These are phyloP conservation scores for Sisyra terminalis DNA, from an alignment of 2,888 invertebrate species.

Conservation along the genomic window DNA sequence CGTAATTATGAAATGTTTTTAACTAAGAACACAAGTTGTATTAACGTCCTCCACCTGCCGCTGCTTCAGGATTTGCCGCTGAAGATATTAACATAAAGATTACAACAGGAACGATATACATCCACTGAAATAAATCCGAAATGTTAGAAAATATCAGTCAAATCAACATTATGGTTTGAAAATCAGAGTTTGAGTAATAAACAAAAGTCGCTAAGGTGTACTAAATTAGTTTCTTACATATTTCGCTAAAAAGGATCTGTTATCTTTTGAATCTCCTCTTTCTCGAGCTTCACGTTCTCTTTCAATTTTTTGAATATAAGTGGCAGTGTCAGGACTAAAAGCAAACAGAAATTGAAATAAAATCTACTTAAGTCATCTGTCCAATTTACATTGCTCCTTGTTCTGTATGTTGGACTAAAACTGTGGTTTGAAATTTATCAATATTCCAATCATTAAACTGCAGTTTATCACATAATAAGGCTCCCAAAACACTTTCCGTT, in stretches of 20 bases:
- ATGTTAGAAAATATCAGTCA: too few species aligned
- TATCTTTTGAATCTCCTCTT: slow-evolving; percentile 81
- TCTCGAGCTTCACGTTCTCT: slow-evolving; percentile 79
- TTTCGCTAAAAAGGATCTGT: slow-evolving; percentile 92
- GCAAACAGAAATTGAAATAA: slow-evolving; percentile 4
- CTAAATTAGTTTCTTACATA: slow-evolving; percentile 54
- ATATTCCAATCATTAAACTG: slow-evolving; percentile 25
- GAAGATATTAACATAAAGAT: slow-evolving; percentile 82
- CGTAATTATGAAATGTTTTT: background rate
- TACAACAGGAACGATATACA: slow-evolving; percentile 92
- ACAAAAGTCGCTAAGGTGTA: too few species aligned
- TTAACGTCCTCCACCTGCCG: slow-evolving; percentile 16
- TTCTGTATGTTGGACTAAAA: slow-evolving; percentile 65
- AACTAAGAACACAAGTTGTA: too few species aligned
- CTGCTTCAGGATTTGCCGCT: slow-evolving; percentile 62
- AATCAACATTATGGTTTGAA: too few species aligned
- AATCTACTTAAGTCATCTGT: slow-evolving; percentile 2
- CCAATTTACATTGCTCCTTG: slow-evolving; percentile 54
- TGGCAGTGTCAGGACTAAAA: slow-evolving; percentile 78
- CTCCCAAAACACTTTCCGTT: slow-evolving; percentile 33
- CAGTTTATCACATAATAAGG: slow-evolving; percentile 29
- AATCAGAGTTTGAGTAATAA: too few species aligned
- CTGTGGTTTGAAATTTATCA: slow-evolving; percentile 53
- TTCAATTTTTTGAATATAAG: slow-evolving; percentile 86
- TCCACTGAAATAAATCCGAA: too few species aligned